Base-by-base conservation (phyloP, 2,888 invertebrate genomes). In the Meteorus cinctellus region DNA sequence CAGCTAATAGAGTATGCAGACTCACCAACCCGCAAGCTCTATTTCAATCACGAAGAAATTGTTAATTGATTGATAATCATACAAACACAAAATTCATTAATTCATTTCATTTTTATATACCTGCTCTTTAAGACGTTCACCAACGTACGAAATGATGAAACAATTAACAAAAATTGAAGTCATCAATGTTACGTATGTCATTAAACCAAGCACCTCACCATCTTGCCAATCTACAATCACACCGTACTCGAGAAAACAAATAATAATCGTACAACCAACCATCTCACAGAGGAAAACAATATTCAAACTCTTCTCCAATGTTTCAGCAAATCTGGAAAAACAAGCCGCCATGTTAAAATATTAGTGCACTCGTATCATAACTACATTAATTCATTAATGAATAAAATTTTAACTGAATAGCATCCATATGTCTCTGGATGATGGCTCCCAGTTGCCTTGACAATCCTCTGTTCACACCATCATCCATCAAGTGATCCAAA, bases 101-200 rank as follows among this genome's bases (percentile, higher is more conserved):
- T 36, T 3, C 41, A 69, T 24, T 62, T 60, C 10, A 27, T 12
- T 27, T 71, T 34, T 10, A 65, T 70, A 59, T 80, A 85, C 86
- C 81, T 85, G 81, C 73, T 85, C 84, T 72, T 84, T 86, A 0
- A 86, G 78, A 76, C 82, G 82, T 69, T 87, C 86, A 2, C 86
- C 87, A 69, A 86, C 82, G 59, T 81, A 85, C 6, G 86, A 86
- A 41, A 87, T 80, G 63, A 86, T 86, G 19, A 84, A 86, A 12
- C 86, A 84, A 31, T 87, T 86, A 1, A 86, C 84, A 65, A 84
- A 84, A 74, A 86, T 85, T 2, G 86, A 86, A 12, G 79, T 84
- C 82, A 85, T 85, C 66, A 86, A 68, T 48, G 85, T 79, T 0
- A 76, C 81, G 75, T 87, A 86, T n/a, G 86, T 86, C 62, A 77